phyloP scores from a whole-genome alignment of 2,888 invertebrate genomes.

The Cacoxenus indagator region DNA sequence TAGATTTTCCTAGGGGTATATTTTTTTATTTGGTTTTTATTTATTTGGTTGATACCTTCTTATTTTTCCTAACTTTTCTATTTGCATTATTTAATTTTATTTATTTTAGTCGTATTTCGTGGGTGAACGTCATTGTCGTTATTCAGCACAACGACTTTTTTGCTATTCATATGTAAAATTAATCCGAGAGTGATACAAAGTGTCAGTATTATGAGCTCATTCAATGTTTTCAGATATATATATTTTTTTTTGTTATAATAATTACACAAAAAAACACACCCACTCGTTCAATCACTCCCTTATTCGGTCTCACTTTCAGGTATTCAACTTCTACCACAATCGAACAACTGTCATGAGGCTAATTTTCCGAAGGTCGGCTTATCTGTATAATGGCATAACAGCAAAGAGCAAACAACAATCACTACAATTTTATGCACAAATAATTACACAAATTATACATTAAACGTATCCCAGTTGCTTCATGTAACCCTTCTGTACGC shows the following conservation, averaged over 20 bases:
- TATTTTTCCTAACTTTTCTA: neutral
- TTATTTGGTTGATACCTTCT: neutral
- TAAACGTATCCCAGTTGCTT: neutral
- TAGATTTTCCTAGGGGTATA: slow-evolving; percentile 3
- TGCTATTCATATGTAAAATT: slow-evolving; percentile 8
- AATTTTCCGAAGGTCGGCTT: neutral
- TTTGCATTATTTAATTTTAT: neutral
- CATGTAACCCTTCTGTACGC: neutral
- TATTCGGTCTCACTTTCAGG: neutral
- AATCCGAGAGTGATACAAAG: neutral
- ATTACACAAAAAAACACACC: no score
- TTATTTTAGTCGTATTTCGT: neutral
- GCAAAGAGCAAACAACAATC: neutral
- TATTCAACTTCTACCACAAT: neutral
- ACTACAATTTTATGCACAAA: slow-evolving; percentile 9
- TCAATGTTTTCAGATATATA: neutral
- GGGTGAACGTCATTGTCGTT: neutral
- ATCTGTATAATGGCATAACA: neutral
- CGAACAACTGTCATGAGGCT: neutral
- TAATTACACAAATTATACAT: slow-evolving; percentile 1
- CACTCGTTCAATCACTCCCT: no score
- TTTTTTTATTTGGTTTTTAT: neutral
- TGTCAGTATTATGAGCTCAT: neutral
- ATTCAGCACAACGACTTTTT: neutral
- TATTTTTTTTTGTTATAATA: no score